Conservation (phyloP, 2,797 vertebrate genomes). For the Glossophaga mutica region DNA sequence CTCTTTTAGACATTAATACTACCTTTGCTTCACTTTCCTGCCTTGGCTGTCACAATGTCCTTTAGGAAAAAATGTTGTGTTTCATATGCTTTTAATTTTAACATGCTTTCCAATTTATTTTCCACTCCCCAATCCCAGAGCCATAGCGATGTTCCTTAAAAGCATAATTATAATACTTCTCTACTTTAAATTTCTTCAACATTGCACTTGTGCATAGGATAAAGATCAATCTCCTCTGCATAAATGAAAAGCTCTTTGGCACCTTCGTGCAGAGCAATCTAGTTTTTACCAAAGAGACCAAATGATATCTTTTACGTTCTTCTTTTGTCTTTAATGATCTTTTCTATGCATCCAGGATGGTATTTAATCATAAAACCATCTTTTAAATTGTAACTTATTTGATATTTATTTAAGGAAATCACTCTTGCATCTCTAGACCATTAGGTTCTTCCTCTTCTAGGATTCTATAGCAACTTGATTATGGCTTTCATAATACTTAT, state of each 20-base stretch:
- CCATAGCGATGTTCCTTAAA: background rate
- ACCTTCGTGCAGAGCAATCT: background rate
- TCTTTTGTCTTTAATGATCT: background rate
- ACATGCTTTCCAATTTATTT: background rate
- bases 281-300: background rate
- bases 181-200: background rate
- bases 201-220: background rate
- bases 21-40: background rate
- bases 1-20: background rate
- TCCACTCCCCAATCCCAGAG: background rate
- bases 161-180: background rate
- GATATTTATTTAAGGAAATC: background rate
- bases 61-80: background rate
- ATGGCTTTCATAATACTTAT: background rate
- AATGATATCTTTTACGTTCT: background rate
- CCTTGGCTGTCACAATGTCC: background rate
- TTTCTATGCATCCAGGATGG: background rate
- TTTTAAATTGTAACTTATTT: background rate
- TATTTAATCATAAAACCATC: background rate
- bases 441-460: background rate
- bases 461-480: background rate
- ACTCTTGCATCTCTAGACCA: background rate
- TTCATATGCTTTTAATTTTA: background rate
- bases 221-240: background rate
- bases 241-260: background rate